Conservation (phyloP, 2,888 invertebrate genomes). For the Rhodophaea formosa region DNA sequence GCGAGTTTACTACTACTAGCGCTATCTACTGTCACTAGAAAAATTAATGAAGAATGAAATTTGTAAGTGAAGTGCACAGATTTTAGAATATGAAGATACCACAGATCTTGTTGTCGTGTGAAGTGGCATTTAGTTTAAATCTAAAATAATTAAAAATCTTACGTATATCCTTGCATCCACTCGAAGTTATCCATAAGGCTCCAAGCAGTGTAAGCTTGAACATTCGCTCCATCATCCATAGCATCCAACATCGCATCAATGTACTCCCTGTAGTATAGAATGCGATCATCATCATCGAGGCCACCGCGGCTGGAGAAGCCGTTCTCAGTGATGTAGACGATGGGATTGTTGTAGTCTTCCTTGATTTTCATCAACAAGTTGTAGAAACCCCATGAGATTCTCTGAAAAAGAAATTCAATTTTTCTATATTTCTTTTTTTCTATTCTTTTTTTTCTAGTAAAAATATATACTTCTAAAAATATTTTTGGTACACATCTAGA, state of each 20-base stretch:
- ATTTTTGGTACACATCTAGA: too few species aligned
- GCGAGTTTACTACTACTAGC: too few species aligned
- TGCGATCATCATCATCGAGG: conserved; percentile 53
- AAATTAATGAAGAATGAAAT: too few species aligned
- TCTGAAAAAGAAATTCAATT: not conserved
- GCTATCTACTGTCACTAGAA: too few species aligned
- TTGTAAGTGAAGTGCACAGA: too few species aligned
- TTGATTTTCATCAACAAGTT: conserved; percentile 57
- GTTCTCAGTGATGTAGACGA: conserved; percentile 77
- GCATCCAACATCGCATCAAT: conserved; percentile 55
- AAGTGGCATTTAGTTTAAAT: too few species aligned
- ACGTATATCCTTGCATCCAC: conserved; percentile 77
- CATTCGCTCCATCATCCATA: conserved; percentile 54
- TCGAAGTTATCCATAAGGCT: conserved; percentile 82
- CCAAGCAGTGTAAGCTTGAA: conserved; percentile 77
- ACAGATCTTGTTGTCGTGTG: too few species aligned
- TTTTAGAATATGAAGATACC: too few species aligned
- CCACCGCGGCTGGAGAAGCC: conserved; percentile 45
- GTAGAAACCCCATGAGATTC: conserved; percentile 2
- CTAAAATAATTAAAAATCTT: conserved; percentile 33
- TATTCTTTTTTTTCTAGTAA: too few species aligned
- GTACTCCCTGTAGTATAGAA: conserved; percentile 49
- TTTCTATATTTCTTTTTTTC: conserved; percentile 35
- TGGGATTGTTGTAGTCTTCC: conserved; percentile 63
- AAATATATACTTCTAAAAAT: too few species aligned